phyloP scores from a whole-genome alignment of 2,888 invertebrate species.

The Oligia latruncula region DNA sequence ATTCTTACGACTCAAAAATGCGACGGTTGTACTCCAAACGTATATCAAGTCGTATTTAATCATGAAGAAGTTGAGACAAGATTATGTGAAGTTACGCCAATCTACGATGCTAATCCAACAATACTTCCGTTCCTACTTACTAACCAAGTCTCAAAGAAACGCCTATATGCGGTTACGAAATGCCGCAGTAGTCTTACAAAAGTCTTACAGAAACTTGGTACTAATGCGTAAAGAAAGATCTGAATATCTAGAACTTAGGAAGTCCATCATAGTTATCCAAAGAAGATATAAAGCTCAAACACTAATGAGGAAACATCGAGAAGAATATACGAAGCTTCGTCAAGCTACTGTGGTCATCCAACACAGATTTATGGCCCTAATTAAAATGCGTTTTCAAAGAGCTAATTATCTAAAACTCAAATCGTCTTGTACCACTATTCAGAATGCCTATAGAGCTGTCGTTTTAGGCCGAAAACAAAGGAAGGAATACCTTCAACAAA shows the following conservation, averaged over 20 bases:
- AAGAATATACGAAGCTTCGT: slow-evolving; percentile 72
- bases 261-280: slow-evolving; percentile 77
- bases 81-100: slow-evolving; percentile 63
- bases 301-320: slow-evolving; percentile 72
- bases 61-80: slow-evolving; percentile 67
- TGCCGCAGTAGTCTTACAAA: slow-evolving; percentile 86
- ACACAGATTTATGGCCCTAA: slow-evolving; percentile 80
- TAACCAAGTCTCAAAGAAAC: slow-evolving; percentile 38
- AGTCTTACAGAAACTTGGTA: slow-evolving; percentile 80
- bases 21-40: slow-evolving; percentile 86
- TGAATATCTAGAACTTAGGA: slow-evolving; percentile 65
- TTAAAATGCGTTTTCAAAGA: slow-evolving; percentile 77
- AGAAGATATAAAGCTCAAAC: slow-evolving; percentile 78
- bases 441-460: slow-evolving; percentile 81
- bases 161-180: slow-evolving; percentile 55
- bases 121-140: slow-evolving; percentile 70
- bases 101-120: slow-evolving; percentile 68
- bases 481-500: slow-evolving; percentile 74
- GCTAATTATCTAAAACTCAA: slow-evolving; percentile 73
- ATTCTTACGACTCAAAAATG: slow-evolving; percentile 79
- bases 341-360: slow-evolving; percentile 81
- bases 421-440: slow-evolving; percentile 78
- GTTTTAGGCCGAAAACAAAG: slow-evolving; percentile 73
- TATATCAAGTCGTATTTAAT: slow-evolving; percentile 72
- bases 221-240: slow-evolving; percentile 78